A percentile compares a stretch with the other conserved stretches of the same genome.
Evolutionary conservation across 1,140 invertebrate genomes (phyloP).

Genomic region (Diorhabda sublineata): DNA sequence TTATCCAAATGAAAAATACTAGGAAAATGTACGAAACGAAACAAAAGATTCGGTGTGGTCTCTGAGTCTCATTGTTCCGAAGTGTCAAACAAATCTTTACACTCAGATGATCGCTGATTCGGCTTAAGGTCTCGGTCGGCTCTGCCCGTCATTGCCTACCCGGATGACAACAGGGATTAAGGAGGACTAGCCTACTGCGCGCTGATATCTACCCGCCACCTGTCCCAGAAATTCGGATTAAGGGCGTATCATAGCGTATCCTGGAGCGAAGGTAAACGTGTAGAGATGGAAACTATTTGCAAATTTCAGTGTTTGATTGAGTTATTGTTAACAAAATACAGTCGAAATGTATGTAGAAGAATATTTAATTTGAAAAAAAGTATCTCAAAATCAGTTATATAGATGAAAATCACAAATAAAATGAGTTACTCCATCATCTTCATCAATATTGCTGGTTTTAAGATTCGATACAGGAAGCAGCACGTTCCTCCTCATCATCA

Average conservation of each 20-base stretch:
- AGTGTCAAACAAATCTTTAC: conserved; percentile 23
- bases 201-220: conserved; percentile 20
- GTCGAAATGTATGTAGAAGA: too few species aligned
- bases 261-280: neutral
- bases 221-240: conserved; percentile 26
- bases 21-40: conserved; percentile 1
- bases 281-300: neutral
- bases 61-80: conserved; percentile 6
- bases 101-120: conserved; percentile 18
- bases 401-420: too few species aligned
- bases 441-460: too few species aligned
- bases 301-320: too few species aligned
- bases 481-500: too few species aligned
- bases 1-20: neutral
- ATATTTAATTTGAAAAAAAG: too few species aligned
- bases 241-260: conserved; percentile 22
- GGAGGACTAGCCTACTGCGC: conserved; percentile 15
- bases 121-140: conserved; percentile 13
- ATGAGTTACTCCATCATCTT: too few species aligned
- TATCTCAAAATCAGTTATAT: too few species aligned
- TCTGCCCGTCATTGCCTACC: conserved; percentile 18
- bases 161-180: conserved; percentile 26
- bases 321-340: too few species aligned
- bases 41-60: conserved; percentile 23
- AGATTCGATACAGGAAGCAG: too few species aligned